Conservation (phyloP, 2,113 vertebrate genomes). For the Apodemus sylvaticus region DNA sequence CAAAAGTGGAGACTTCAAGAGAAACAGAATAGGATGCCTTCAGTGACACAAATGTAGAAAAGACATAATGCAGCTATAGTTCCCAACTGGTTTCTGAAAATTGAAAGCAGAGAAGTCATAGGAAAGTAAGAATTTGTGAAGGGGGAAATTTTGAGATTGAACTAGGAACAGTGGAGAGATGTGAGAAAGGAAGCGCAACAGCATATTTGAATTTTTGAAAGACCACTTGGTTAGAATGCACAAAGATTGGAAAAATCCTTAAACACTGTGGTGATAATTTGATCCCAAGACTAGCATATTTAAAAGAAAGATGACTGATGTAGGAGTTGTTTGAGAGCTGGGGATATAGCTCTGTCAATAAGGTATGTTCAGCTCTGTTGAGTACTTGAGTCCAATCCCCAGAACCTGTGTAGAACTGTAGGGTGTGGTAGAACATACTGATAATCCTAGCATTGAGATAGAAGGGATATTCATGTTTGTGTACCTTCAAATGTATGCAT, state of each 20-base stretch:
- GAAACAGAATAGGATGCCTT: background rate
- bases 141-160: background rate
- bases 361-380: no score
- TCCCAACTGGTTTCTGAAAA: background rate
- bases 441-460: background rate
- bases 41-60: background rate
- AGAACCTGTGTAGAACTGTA: no score
- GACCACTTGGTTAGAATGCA: background rate
- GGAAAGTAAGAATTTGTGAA: background rate
- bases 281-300: background rate
- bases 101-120: background rate
- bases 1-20: background rate
- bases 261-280: background rate
- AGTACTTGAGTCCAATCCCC: no score
- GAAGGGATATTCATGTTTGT: background rate
- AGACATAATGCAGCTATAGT: background rate
- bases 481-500: no score
- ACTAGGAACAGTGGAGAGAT: background rate
- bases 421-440: background rate
- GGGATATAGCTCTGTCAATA: no score
- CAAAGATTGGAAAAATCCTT: background rate
- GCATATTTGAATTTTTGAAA: slow-evolving; percentile 38
- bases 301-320: background rate
- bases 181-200: background rate
- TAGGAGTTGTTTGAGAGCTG: no score